Conservation (phyloP, 2,113 vertebrate genomes). For the Pipra filicauda region DNA sequence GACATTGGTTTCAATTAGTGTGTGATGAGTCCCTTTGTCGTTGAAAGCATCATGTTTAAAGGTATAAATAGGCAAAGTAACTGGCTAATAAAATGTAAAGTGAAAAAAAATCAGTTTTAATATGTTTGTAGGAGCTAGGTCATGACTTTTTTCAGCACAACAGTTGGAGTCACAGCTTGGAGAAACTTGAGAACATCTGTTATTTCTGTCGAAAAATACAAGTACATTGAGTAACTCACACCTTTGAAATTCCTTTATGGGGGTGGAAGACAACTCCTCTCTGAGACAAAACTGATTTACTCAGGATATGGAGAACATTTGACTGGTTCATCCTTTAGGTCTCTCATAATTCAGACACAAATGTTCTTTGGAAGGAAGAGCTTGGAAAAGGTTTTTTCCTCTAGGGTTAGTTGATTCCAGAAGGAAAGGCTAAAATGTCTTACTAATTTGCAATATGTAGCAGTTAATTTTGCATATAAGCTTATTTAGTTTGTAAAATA, state of each 20-base stretch:
- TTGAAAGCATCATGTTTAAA: slow-evolving; percentile 37
- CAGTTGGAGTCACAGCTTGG: slow-evolving; percentile 63
- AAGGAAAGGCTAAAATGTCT: slow-evolving; percentile 28
- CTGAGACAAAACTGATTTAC: background rate
- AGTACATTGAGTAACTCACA: slow-evolving; percentile 49
- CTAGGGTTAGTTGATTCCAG: slow-evolving; percentile 9
- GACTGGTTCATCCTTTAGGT: slow-evolving; percentile 33
- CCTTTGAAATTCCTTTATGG: slow-evolving; percentile 44
- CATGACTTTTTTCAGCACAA: slow-evolving; percentile 44
- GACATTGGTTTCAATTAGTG: slow-evolving; percentile 49
- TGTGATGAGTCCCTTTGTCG: slow-evolving; percentile 4
- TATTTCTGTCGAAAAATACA: slow-evolving; percentile 51
- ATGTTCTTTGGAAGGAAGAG: background rate
- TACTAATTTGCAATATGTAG: background rate
- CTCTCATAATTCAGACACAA: slow-evolving; percentile 4
- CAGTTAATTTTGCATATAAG: background rate
- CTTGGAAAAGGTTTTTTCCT: slow-evolving; percentile 24
- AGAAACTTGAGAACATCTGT: slow-evolving; percentile 59
- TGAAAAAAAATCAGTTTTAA: slow-evolving; percentile 42
- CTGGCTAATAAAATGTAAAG: slow-evolving; percentile 49
- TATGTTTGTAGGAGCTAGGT: slow-evolving; percentile 40
- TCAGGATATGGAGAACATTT: background rate
- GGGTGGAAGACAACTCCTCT: background rate
- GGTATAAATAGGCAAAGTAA: slow-evolving; percentile 37
- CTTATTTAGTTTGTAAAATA: background rate